Conservation (phyloP, 64 coral and sea anemone species). For the Porites australiensis region DNA sequence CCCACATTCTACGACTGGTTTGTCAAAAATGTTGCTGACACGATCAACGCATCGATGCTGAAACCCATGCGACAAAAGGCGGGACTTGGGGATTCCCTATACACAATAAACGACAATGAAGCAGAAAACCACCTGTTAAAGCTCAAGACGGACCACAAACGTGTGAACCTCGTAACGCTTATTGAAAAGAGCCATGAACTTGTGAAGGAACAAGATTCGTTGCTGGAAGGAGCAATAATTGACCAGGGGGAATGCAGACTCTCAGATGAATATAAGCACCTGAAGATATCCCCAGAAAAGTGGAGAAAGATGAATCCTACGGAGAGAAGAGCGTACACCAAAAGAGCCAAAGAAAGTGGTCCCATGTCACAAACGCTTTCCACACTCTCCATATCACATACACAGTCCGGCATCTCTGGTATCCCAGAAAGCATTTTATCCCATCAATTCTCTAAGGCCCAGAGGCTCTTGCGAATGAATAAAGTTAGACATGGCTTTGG, state of each 20-base stretch:
- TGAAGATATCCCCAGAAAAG: slow-evolving; percentile 20
- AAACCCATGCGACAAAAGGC: slow-evolving; percentile 10
- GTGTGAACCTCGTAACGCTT: slow-evolving; percentile 26
- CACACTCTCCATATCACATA: slow-evolving; percentile 12
- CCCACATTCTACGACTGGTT: slow-evolving; percentile 70
- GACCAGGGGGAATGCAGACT: slow-evolving; percentile 42
- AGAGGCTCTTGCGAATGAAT: slow-evolving; percentile 28
- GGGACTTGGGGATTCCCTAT: slow-evolving; percentile 43
- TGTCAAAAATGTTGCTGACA: slow-evolving; percentile 28
- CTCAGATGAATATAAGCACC: slow-evolving; percentile 13
- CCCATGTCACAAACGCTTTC: slow-evolving; percentile 7
- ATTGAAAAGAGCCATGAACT: slow-evolving; percentile 17
- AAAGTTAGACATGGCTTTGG: slow-evolving; percentile 37
- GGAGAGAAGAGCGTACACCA: slow-evolving; percentile 27
- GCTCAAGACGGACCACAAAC: slow-evolving; percentile 27
- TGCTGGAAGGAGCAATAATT: slow-evolving; percentile 34
- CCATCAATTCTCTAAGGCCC: slow-evolving; percentile 32
- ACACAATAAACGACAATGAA: slow-evolving; percentile 53
- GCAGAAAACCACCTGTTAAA: slow-evolving; percentile 49
- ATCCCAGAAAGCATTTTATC: slow-evolving; percentile 30
- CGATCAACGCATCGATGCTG: slow-evolving; percentile 30
- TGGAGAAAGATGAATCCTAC: slow-evolving; percentile 51
- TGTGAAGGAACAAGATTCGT: slow-evolving; percentile 53
- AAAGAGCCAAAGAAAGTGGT: slow-evolving; percentile 44
- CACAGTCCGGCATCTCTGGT: slow-evolving; percentile 31